phyloP scores from a whole-genome alignment of 2,113 vertebrate species.

The Natator depressus region DNA sequence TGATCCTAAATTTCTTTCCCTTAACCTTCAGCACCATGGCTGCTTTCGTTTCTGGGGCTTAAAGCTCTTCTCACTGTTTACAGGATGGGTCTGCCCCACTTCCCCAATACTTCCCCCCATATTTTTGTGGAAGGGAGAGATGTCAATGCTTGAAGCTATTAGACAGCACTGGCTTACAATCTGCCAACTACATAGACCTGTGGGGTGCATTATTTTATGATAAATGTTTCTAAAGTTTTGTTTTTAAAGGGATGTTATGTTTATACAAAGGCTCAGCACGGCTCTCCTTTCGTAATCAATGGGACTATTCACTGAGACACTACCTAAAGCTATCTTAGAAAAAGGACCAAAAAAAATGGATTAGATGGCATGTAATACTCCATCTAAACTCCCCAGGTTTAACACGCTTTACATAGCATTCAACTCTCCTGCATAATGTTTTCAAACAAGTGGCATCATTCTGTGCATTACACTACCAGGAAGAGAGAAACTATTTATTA shows the following conservation, averaged over 20 bases:
- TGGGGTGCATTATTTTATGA: not conserved
- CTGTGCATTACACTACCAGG: not conserved
- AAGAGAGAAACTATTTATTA: not conserved
- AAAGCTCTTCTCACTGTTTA: not conserved
- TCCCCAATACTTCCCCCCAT: not conserved
- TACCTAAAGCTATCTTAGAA: not conserved
- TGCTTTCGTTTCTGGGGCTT: not conserved
- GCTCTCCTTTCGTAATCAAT: not conserved
- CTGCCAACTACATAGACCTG: not conserved
- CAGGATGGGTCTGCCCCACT: not conserved
- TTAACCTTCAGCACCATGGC: not conserved
- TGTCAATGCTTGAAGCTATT: not conserved
- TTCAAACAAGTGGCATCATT: not conserved
- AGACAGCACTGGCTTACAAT: not conserved
- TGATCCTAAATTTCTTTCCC: not conserved
- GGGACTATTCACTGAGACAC: not conserved
- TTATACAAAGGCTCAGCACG: not conserved
- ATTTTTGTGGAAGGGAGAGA: not conserved
- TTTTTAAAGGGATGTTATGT: not conserved
- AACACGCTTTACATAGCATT: not conserved
- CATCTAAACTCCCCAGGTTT: not conserved
- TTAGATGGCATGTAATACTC: not conserved
- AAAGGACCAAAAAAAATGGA: not conserved
- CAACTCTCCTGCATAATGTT: not conserved
- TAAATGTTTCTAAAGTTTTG: not conserved